Evolutionary conservation across 2,888 invertebrate species (phyloP), one percentile per base, ranked within the genome.

Genomic region (Ernsta delagoae): DNA sequence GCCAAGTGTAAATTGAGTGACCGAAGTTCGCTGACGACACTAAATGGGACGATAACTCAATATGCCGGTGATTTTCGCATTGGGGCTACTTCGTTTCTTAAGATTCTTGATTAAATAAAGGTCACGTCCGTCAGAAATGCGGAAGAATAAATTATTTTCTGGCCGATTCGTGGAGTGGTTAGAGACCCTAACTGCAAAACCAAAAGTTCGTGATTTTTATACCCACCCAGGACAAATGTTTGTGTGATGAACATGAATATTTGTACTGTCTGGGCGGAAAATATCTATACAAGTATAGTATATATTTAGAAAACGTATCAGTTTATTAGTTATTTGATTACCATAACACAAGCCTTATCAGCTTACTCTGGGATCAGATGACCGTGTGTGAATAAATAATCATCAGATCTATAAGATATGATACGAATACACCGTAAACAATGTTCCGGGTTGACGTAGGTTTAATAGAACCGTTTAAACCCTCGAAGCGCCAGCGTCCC

Each of bases 401-500:
- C n/a, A n/a, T n/a, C n/a, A n/a, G n/a, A n/a, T n/a, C 6, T 34
- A 12, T 34, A 62, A 62, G 36, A 31, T 48, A 65, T 48, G 48
- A 24, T 12, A 16, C 43, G 12, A n/a, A n/a, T n/a, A n/a, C n/a
- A n/a, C n/a, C 11, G 39, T 12, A 54, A 7, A 69, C 8, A 50
- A 61, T 68, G 64, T 64, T 71, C 65, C 74, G 57, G 57, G 70
- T 71, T 74, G 74, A 75, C 53, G 71, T 67, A 74, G 73, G 75
- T 73, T 70, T 68, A 73, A 70, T 67, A 48, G 70, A 70, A 45
- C 24, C 73, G 73, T 72, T 74, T 74, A 73, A 72, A 72, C 68
- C 67, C 70, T 59, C 70, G 59, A 59, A 61, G 65, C 70, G 41
- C 60, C 70, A 70, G 57, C 70, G 72, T 75, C 50, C 73, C 75